Conservation (phyloP, 2,113 vertebrate species). For the Zapornia atra region DNA sequence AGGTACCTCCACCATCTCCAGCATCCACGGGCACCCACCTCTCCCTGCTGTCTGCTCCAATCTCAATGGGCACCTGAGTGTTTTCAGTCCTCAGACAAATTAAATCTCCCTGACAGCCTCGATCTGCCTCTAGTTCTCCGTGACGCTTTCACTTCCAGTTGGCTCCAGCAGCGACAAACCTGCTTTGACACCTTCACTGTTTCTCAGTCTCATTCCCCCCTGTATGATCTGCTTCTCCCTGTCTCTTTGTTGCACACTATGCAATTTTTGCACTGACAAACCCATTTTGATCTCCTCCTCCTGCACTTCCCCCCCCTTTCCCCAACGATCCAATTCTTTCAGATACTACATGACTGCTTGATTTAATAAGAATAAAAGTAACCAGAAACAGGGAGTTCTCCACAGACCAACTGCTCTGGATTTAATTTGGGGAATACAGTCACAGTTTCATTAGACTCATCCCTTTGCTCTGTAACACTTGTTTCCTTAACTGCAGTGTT, state of each 20-base stretch:
- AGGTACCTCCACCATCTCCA: neutral
- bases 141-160: constrained; percentile 81
- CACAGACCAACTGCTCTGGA: neutral
- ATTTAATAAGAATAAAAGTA: neutral
- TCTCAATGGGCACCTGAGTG: neutral
- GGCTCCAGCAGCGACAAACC: constrained; percentile 83
- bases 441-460: neutral
- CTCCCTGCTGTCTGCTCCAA: constrained; percentile 28
- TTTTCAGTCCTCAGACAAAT: constrained; percentile 79
- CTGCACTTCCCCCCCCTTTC: neutral
- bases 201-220: constrained; percentile 50
- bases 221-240: neutral
- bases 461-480: neutral
- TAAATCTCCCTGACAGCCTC: constrained; percentile 91
- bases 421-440: neutral
- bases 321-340: neutral
- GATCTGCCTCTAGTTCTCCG: constrained; percentile 81
- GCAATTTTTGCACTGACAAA: constrained; percentile 54
- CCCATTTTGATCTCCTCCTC: neutral
- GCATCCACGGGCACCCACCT: neutral
- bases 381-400: neutral
- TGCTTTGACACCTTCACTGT: constrained; percentile 85
- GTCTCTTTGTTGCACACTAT: neutral
- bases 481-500: neutral
- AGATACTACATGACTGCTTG: constrained; percentile 21